Evolutionary conservation across 2,113 vertebrate species (phyloP).

Genomic region (Phyllostomus discolor): DNA sequence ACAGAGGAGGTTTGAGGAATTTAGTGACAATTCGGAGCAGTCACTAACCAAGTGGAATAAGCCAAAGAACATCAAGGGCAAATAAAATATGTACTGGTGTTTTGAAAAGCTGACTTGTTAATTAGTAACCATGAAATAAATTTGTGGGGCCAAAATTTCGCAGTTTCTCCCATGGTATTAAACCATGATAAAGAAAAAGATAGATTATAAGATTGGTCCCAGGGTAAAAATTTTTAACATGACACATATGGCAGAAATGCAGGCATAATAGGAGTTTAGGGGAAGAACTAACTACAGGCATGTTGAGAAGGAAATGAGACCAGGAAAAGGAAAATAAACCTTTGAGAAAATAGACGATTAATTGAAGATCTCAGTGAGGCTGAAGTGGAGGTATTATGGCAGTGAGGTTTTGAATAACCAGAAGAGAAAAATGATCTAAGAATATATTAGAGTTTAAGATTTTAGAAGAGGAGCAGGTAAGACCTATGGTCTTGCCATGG

Average conservation of each 20-base stretch:
- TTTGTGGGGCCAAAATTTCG: background rate
- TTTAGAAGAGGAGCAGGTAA: background rate
- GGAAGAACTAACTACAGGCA: background rate
- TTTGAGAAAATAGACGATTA: background rate
- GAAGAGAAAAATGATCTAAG: background rate
- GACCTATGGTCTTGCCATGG: background rate
- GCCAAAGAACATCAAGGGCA: background rate
- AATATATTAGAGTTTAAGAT: background rate
- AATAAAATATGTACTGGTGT: background rate
- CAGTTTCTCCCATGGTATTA: background rate
- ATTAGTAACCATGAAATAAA: background rate
- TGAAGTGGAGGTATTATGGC: background rate
- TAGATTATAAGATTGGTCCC: background rate
- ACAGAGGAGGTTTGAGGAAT: background rate
- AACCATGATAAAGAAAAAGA: background rate
- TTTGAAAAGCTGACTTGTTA: background rate
- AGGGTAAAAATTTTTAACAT: background rate
- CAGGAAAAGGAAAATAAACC: background rate
- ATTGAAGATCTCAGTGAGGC: background rate
- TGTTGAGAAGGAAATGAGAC: background rate
- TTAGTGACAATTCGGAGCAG: background rate
- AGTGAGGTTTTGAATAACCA: background rate
- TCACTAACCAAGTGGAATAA: background rate
- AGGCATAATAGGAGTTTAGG: background rate
- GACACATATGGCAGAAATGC: background rate